A percentile compares a stretch with the other conserved stretches of the same genome.
phyloP scores from a whole-genome alignment of 2,888 invertebrate genomes.

The Drymonia ruficornis region DNA sequence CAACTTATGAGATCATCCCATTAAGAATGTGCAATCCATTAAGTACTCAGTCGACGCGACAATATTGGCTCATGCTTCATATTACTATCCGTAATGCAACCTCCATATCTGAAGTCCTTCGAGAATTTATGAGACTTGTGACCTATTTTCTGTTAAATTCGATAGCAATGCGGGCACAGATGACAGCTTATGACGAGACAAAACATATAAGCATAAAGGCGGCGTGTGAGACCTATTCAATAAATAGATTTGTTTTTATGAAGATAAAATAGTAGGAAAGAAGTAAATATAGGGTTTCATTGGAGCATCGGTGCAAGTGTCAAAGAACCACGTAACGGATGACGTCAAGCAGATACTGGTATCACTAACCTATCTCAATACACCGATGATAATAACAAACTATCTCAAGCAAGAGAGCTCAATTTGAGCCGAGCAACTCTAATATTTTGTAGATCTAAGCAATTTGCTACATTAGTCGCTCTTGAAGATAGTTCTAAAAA shows the following conservation, averaged over 20 bases:
- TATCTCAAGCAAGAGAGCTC: neutral
- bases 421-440: neutral
- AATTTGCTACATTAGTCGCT: neutral
- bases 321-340: neutral
- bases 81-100: conserved; percentile 1
- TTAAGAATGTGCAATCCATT: neutral
- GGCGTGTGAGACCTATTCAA: neutral
- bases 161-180: conserved; percentile 4
- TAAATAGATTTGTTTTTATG: no score
- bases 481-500: neutral
- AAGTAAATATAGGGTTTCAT: no score
- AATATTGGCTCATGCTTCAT: neutral
- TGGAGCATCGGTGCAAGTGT: no score
- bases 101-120: conserved; percentile 8
- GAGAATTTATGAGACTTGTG: conserved; percentile 5
- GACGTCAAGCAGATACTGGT: neutral
- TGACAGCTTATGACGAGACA: conserved; percentile 6
- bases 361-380: neutral
- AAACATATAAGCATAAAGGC: conserved; percentile 6
- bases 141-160: conserved; percentile 7
- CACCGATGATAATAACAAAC: neutral
- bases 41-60: neutral
- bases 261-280: neutral
- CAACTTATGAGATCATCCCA: neutral
- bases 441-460: neutral